Evolutionary conservation across 2,113 vertebrate species (phyloP).

Genomic region (Atrichornis clamosus): DNA sequence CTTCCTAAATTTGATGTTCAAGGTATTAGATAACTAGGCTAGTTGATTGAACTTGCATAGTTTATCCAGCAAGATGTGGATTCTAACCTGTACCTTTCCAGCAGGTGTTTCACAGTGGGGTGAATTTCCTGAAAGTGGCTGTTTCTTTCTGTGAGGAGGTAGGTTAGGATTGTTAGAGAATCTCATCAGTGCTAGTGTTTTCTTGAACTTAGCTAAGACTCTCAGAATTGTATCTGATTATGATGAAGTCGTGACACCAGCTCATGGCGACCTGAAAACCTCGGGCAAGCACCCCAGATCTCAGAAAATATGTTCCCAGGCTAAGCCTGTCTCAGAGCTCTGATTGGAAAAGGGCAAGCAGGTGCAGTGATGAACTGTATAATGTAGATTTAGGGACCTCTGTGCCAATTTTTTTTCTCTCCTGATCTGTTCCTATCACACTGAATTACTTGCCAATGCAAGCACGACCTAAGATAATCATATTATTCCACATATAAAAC

Average conservation of each 20-base stretch:
- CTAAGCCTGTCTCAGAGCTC: not conserved
- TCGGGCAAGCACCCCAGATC: not conserved
- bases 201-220: not conserved
- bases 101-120: not conserved
- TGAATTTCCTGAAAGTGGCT: not conserved
- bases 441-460: not conserved
- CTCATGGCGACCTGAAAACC: not conserved
- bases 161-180: not conserved
- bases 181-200: not conserved
- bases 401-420: not conserved
- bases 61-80: not conserved
- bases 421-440: not conserved
- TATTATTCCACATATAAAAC: not conserved
- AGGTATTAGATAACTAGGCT: not conserved
- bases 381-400: not conserved
- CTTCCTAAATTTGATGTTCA: not conserved
- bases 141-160: not conserved
- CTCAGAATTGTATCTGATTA: not conserved
- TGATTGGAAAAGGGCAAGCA: not conserved
- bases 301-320: not conserved
- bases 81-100: not conserved
- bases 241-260: not conserved
- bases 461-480: not conserved
- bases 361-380: not conserved
- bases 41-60: not conserved